These are phyloP conservation scores for Cheilosia pagana DNA, from an alignment of 2,888 invertebrate genomes.

Conservation along the genomic window DNA sequence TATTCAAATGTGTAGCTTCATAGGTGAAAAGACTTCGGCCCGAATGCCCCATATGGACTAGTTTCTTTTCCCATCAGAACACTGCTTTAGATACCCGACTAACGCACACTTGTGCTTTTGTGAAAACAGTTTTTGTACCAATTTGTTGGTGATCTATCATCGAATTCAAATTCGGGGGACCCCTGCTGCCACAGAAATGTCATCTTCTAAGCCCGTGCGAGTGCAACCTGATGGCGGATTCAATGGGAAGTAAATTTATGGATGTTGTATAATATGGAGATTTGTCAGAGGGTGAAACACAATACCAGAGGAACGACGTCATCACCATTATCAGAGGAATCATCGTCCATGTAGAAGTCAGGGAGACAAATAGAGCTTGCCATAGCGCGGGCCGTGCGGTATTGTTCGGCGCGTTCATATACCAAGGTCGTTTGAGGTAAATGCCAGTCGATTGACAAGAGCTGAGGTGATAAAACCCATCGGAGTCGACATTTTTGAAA, in stretches of 20 bases:
- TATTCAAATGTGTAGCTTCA: slow-evolving; percentile 26
- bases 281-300: slow-evolving; percentile 50
- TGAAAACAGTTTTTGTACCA: slow-evolving; percentile 52
- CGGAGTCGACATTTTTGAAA: slow-evolving; percentile 20
- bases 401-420: slow-evolving; percentile 11
- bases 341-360: slow-evolving; percentile 49
- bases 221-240: slow-evolving; percentile 35
- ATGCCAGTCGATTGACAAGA: slow-evolving; percentile 20
- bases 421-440: slow-evolving; percentile 42
- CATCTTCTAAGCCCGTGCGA: slow-evolving; percentile 39
- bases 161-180: slow-evolving; percentile 16
- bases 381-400: slow-evolving; percentile 19
- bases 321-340: slow-evolving; percentile 60
- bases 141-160: slow-evolving; percentile 60
- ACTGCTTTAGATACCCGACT: slow-evolving; percentile 18
- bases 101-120: not conserved
- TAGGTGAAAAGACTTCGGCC: slow-evolving; percentile 18
- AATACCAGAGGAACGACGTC: slow-evolving; percentile 57
- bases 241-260: slow-evolving; percentile 47
- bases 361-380: slow-evolving; percentile 45
- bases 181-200: slow-evolving; percentile 47
- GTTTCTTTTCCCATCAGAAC: slow-evolving; percentile 13
- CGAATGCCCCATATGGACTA: slow-evolving; percentile 47
- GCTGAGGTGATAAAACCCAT: slow-evolving; percentile 53
- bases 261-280: slow-evolving; percentile 57